Conservation (phyloP, 2,113 vertebrate genomes). For the Equus przewalskii region DNA sequence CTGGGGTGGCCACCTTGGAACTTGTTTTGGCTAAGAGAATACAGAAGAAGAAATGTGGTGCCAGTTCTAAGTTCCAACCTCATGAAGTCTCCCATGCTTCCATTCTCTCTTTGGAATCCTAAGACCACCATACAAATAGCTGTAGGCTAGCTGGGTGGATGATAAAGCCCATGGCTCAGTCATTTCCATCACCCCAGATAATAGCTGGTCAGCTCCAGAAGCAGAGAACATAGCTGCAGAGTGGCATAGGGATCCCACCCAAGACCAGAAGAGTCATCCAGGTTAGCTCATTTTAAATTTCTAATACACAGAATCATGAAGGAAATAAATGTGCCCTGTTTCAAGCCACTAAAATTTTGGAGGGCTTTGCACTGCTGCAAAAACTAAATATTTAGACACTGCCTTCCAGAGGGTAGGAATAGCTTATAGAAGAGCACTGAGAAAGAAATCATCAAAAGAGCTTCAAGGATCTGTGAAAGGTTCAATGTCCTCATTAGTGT, state of each 20-base stretch:
- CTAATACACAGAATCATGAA: background rate
- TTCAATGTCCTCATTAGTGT: background rate
- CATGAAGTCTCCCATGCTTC: background rate
- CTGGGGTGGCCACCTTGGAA: background rate
- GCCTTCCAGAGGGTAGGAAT: background rate
- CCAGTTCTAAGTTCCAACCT: background rate
- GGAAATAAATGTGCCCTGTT: background rate
- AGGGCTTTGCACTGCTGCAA: rapidly evolving
- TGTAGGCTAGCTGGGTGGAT: background rate
- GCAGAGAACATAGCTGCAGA: background rate
- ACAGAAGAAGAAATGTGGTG: background rate
- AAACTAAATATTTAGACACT: background rate
- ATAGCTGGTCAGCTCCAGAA: background rate
- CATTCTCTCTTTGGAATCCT: background rate
- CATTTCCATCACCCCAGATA: background rate
- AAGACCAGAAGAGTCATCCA: background rate
- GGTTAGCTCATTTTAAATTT: background rate
- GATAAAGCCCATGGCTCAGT: background rate
- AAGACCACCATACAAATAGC: background rate
- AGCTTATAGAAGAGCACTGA: background rate
- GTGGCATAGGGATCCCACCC: background rate
- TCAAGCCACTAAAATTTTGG: background rate
- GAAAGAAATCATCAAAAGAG: background rate
- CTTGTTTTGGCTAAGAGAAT: background rate
- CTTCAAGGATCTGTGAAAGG: background rate